These are phyloP conservation scores for Ophthalmolycus amberensis DNA, from an alignment of 2,113 vertebrate species.

Conservation along the genomic window DNA sequence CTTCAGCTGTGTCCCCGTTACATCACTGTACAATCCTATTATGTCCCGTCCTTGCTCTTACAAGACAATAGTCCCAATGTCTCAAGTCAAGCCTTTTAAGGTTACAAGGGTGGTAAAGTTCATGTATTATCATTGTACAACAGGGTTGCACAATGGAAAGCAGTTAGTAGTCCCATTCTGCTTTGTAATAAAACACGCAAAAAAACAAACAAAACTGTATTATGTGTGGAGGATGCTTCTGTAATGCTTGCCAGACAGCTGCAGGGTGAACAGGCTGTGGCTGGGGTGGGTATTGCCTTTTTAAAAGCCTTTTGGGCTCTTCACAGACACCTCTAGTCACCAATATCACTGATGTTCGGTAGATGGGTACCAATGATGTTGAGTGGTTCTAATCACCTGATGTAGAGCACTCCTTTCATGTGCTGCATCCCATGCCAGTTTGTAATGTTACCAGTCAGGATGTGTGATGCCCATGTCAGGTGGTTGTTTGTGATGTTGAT, in stretches of 20 bases:
- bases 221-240: background rate
- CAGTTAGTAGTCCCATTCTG: background rate
- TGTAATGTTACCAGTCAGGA: too few species aligned
- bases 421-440: background rate
- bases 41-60: conserved; percentile 9
- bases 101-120: background rate
- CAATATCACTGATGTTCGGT: background rate
- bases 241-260: background rate
- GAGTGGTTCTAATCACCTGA: background rate
- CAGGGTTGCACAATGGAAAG: too few species aligned
- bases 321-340: background rate
- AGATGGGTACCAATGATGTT: background rate
- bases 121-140: background rate
- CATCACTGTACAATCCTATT: conserved; percentile 20
- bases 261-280: background rate
- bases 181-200: background rate
- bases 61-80: conserved; percentile 50
- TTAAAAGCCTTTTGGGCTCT: background rate
- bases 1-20: conserved; percentile 29
- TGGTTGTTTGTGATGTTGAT: too few species aligned
- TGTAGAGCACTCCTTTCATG: background rate
- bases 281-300: background rate
- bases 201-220: background rate
- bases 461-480: too few species aligned
- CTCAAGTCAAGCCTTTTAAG: conserved; percentile 37